These are phyloP conservation scores for Deroplatys truncata DNA, from an alignment of 2,888 invertebrate species.

Conservation along the genomic window DNA sequence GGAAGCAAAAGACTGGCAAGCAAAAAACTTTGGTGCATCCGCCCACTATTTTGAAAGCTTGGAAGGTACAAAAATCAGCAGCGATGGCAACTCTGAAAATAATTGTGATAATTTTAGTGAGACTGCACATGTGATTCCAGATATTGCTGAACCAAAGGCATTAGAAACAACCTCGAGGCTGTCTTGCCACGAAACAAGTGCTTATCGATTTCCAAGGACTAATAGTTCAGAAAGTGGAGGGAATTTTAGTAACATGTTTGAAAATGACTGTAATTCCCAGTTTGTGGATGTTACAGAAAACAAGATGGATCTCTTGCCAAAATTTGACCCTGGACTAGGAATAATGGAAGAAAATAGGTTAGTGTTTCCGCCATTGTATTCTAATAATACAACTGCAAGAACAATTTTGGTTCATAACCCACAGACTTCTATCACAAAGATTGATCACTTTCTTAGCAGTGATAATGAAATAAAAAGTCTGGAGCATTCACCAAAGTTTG, in stretches of 20 bases:
- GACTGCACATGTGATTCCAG: not conserved
- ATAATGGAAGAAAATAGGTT: not conserved
- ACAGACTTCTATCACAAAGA: not conserved
- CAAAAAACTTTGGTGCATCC: not conserved
- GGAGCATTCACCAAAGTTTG: not conserved
- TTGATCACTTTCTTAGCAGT: not conserved
- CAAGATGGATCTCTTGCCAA: not conserved
- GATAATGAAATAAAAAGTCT: not conserved
- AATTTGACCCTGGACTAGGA: not conserved
- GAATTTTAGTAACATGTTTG: not conserved
- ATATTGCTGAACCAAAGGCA: slow-evolving; percentile 2
- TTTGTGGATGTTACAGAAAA: not conserved
- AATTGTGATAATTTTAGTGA: not conserved
- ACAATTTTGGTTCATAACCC: not conserved
- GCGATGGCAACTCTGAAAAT: not conserved
- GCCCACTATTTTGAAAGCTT: not conserved
- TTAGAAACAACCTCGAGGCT: not conserved
- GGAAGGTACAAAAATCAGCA: not conserved
- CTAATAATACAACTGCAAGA: not conserved
- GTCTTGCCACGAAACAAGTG: not conserved
- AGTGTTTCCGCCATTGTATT: not conserved
- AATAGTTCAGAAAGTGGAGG: not conserved
- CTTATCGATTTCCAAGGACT: not conserved
- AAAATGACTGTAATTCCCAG: not conserved
- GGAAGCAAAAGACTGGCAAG: not conserved